A percentile compares a stretch with the other conserved stretches of the same genome.
phyloP scores from a whole-genome alignment of 2,888 invertebrate species.

The Netelia virgata region DNA sequence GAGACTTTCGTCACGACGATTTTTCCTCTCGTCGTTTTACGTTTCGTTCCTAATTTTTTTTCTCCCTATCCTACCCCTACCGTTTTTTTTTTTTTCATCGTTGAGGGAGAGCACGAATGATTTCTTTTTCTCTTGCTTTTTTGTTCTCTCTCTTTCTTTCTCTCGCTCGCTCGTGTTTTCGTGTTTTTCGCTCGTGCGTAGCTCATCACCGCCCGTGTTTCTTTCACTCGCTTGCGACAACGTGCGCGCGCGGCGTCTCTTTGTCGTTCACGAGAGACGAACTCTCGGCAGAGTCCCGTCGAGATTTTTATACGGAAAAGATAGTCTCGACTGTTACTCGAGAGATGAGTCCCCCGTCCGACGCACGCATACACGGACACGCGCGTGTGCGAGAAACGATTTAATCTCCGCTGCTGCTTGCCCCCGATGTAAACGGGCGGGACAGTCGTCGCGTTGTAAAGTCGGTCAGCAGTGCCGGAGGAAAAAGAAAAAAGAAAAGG shows the following conservation, averaged over 20 bases:
- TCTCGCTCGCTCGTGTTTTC: conserved; percentile 45
- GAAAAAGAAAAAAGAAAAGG: conserved; percentile 26
- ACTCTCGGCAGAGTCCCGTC: conserved; percentile 1
- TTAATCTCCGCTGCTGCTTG: conserved; percentile 69
- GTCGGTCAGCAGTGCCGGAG: conserved; percentile 58
- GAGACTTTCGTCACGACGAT: conserved; percentile 57
- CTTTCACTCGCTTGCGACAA: conserved; percentile 47
- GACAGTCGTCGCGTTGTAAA: conserved; percentile 53
- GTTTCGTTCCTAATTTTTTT: conserved; percentile 61
- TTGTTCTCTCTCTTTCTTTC: conserved; percentile 45
- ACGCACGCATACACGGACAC: not conserved
- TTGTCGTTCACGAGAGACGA: conserved; percentile 57
- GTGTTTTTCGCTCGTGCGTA: conserved; percentile 20
- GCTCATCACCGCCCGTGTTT: conserved; percentile 27
- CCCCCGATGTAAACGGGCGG: conserved; percentile 70
- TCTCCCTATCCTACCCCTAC: conserved; percentile 53
- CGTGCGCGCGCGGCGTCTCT: conserved; percentile 62
- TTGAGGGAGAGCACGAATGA: conserved; percentile 29
- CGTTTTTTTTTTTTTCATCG: conserved; percentile 31
- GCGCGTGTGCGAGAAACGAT: conserved; percentile 69
- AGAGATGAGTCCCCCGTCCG: not conserved
- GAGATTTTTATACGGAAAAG: not conserved
- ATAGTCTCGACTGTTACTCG: conserved; percentile 1
- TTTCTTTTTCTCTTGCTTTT: conserved; percentile 67
- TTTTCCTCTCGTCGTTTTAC: conserved; percentile 72